Evolutionary conservation across 2,113 vertebrate species (phyloP), one percentile per base, ranked within the genome.

Genomic region (Brachionichthys hirsutus): DNA sequence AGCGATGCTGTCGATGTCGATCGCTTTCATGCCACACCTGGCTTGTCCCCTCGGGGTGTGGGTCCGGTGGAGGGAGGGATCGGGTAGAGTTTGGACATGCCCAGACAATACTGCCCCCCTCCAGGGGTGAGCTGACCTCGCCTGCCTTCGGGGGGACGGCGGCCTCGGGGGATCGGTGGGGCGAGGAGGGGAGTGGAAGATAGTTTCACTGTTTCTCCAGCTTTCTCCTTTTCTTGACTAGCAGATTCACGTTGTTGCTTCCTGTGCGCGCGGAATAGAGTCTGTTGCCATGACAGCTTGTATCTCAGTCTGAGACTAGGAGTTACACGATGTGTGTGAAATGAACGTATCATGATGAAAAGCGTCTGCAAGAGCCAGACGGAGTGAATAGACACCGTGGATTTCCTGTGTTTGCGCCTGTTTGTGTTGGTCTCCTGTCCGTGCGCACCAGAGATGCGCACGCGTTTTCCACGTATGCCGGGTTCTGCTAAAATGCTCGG

Each of bases 221-320:
- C 24, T 30, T 7, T 47, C 40, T 44, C 55, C 17, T 67, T 19
- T 16, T 36, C 30, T 62, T 59, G 24, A 22, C 14, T 34, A 49
- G 53, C 1, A 59, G 53, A 45, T 78, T 55, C 38, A 61, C 53
- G 50, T 10, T 9, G 10, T 20, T 20, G 40, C 44, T 56, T 58
- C 62, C 24, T 63, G 30, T 67, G 54, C 24, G 22, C 64, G 16
- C 36, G 2, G 34, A 62, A 35, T 48, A 54, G 41, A 54, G 18
- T 70, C 74, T 60, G 82, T 85, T 82, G 56, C 80, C 72, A 80
- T 75, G 80, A 80, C 78, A 70, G 75, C 84, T 65, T 42, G 18
- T 61, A 62, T 73, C 78, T 80, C 72, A 66, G 67, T 43, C 12
- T 20, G 66, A 59, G 64, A 57, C 18, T 34, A 35, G 53, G 52